Conservation (phyloP, 2,888 invertebrate genomes). For the Margaritifera margaritifera region DNA sequence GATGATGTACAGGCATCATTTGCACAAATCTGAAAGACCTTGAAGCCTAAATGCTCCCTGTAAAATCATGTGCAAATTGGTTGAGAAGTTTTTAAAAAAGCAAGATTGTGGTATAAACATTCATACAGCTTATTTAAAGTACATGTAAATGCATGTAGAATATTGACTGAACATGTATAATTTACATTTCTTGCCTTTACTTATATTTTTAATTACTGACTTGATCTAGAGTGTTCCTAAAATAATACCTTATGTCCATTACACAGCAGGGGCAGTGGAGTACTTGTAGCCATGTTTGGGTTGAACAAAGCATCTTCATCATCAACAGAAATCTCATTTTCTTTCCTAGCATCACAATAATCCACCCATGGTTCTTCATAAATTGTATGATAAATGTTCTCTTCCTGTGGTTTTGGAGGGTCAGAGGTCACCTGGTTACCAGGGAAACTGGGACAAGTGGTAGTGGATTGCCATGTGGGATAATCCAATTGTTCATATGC, state of each 20-base stretch:
- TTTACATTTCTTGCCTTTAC: too few relatives aligned
- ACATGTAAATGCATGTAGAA: too few relatives aligned
- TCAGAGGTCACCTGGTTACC: conserved; percentile 36
- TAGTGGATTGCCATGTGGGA: conserved; percentile 29
- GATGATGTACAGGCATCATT: too few relatives aligned
- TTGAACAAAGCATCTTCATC: conserved; percentile 30
- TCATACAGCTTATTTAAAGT: too few relatives aligned
- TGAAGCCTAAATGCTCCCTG: too few relatives aligned
- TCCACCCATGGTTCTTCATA: conserved; percentile 30
- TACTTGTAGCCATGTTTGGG: conserved; percentile 46
- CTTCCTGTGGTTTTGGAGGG: conserved; percentile 16
- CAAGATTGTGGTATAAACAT: too few relatives aligned
- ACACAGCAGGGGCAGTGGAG: conserved; percentile 54
- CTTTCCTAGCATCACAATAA: conserved; percentile 42
- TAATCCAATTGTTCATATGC: conserved; percentile 45
- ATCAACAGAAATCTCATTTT: conserved; percentile 50
- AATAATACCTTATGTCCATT: conserved; percentile 50
- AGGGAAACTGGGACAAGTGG: conserved; percentile 11
- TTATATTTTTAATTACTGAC: too few relatives aligned
- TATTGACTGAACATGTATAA: too few relatives aligned
- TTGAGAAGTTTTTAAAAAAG: too few relatives aligned
- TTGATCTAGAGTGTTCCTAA: too few relatives aligned
- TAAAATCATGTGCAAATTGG: too few relatives aligned
- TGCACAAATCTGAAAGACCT: too few relatives aligned
- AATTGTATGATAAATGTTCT: conserved; percentile 24